These are phyloP conservation scores for Paratilapia polleni DNA, from an alignment of 2,113 vertebrate genomes.

Conservation along the genomic window DNA sequence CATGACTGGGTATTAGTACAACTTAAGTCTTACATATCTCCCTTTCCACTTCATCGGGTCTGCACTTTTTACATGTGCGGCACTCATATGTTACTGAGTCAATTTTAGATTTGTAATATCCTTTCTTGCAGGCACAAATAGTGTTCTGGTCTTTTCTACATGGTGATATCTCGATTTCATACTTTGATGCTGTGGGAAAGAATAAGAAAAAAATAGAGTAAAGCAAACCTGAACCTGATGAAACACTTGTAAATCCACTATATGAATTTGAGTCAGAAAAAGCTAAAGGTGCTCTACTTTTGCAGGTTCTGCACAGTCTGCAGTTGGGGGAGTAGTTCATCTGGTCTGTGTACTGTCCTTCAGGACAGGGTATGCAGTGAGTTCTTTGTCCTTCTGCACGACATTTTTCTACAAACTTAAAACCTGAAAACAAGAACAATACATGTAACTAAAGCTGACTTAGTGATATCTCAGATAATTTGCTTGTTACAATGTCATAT, in stretches of 20 bases:
- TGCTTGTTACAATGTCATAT: background rate
- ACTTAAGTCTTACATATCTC: slow-evolving; percentile 58
- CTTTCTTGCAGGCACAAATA: slow-evolving; percentile 56
- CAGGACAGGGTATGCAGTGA: slow-evolving; percentile 34
- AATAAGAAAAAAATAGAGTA: background rate
- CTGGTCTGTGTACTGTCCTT: slow-evolving; percentile 7
- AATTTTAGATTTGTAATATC: slow-evolving; percentile 39
- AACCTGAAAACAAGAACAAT: slow-evolving; percentile 61
- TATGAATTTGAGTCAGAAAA: background rate
- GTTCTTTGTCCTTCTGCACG: background rate
- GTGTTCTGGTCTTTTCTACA: slow-evolving; percentile 12
- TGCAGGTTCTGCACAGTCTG: slow-evolving; percentile 48
- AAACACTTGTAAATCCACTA: background rate
- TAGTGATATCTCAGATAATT: background rate
- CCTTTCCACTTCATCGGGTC: background rate
- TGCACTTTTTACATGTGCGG: slow-evolving; percentile 37
- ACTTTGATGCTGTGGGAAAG: background rate
- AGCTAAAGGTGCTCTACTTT: slow-evolving; percentile 7
- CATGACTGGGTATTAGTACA: background rate
- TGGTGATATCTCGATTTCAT: accelerated
- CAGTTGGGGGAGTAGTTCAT: slow-evolving; percentile 48
- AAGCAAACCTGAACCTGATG: background rate
- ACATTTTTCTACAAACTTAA: slow-evolving; percentile 57
- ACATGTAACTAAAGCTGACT: background rate
- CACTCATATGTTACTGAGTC: slow-evolving; percentile 33